phyloP scores from a whole-genome alignment of 1,140 invertebrate genomes.

The Pogonomyrmex californicus region DNA sequence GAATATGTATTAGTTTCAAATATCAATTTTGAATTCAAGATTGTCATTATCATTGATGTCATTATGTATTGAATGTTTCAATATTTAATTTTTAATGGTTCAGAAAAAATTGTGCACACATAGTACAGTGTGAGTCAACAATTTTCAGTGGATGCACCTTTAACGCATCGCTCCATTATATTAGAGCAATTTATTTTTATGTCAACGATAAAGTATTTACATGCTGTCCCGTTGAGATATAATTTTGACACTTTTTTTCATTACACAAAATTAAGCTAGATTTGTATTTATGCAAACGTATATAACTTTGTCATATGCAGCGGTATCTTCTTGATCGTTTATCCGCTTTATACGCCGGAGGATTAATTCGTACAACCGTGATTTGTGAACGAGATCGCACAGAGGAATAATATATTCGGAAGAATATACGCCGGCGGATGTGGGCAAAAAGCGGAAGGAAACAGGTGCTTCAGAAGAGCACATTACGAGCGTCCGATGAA shows the following conservation, averaged over 20 bases:
- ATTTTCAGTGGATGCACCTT: constrained; percentile 53
- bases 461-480: constrained; percentile 14
- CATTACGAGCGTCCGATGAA: neutral
- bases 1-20: neutral
- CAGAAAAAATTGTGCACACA: neutral
- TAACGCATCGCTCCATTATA: constrained; percentile 54
- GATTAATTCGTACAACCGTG: constrained; percentile 21
- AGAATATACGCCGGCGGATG: neutral
- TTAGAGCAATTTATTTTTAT: constrained; percentile 70
- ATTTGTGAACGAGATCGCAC: neutral
- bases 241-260: too few relatives aligned
- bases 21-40: neutral
- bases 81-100: constrained; percentile 6
- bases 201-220: constrained; percentile 77
- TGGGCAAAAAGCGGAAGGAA: neutral
- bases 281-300: neutral
- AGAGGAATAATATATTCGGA: neutral
- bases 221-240: constrained; percentile 71
- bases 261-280: neutral
- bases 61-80: neutral
- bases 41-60: too few relatives aligned
- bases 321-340: neutral
- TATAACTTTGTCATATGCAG: neutral
- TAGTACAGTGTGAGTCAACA: neutral
- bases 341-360: neutral